These are phyloP conservation scores for Tursiops truncatus DNA, from an alignment of 2,113 vertebrate genomes.

Conservation along the genomic window DNA sequence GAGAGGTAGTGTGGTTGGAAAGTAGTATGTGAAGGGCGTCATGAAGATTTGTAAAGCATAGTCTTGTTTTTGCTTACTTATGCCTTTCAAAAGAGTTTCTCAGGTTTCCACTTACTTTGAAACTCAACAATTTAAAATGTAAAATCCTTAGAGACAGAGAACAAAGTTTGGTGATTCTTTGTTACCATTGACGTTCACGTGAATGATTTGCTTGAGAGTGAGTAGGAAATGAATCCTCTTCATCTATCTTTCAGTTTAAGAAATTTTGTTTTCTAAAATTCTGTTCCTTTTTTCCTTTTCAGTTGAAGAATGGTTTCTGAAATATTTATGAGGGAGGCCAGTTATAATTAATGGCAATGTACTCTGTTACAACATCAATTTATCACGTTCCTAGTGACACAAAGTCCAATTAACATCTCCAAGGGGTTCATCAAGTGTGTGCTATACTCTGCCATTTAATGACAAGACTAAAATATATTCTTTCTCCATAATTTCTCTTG, in stretches of 20 bases:
- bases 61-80: slow-evolving; percentile 28
- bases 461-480: slow-evolving; percentile 1
- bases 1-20: not conserved
- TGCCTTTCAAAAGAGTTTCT: not conserved
- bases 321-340: slow-evolving; percentile 59
- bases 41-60: not conserved
- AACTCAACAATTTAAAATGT: slow-evolving; percentile 4
- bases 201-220: slow-evolving; percentile 16
- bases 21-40: not conserved
- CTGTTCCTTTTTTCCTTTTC: not conserved
- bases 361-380: slow-evolving; percentile 28
- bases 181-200: not conserved
- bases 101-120: slow-evolving; percentile 40
- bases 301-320: slow-evolving; percentile 43
- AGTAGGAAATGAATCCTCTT: not conserved
- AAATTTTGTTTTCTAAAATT: slow-evolving; percentile 53
- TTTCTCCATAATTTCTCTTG: slow-evolving; percentile 5
- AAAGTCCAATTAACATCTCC: slow-evolving; percentile 26
- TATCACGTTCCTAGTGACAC: slow-evolving; percentile 12
- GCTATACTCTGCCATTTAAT: not conserved
- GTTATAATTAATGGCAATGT: slow-evolving; percentile 41
- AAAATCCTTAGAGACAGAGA: not conserved
- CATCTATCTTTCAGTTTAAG: not conserved
- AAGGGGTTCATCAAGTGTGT: slow-evolving; percentile 16
- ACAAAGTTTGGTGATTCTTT: not conserved